Conservation (phyloP, 1,140 invertebrate species). For the Mycetomoellerius zeteki region DNA sequence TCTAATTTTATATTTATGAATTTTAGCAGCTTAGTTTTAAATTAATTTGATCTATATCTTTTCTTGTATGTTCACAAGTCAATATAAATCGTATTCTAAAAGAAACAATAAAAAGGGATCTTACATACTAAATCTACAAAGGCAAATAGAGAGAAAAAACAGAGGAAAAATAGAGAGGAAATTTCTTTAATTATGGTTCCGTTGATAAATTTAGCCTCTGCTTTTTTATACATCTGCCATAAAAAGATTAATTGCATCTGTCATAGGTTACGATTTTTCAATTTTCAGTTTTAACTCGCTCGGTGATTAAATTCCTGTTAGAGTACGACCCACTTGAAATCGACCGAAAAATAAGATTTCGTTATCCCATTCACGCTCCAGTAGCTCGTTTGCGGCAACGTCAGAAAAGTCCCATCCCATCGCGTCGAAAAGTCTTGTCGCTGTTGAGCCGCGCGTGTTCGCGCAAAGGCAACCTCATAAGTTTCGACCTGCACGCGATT, state of each 20-base stretch:
- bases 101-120: neutral
- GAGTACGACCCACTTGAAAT: conserved; percentile 46
- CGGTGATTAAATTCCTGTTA: conserved; percentile 49
- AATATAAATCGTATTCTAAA: neutral
- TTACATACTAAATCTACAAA: neutral
- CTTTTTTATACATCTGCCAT: neutral
- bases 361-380: conserved; percentile 47
- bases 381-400: conserved; percentile 25
- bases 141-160: neutral
- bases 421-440: neutral
- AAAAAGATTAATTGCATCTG: conserved; percentile 31
- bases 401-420: conserved; percentile 21
- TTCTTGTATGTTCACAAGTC: neutral
- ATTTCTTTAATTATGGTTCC: neutral
- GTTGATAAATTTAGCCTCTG: neutral
- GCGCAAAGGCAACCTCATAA: conserved; percentile 68
- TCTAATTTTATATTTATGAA: neutral
- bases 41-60: neutral
- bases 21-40: neutral
- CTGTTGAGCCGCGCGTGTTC: neutral
- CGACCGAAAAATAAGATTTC: conserved; percentile 63
- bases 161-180: neutral
- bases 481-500: conserved; percentile 64
- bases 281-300: conserved; percentile 29
- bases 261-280: conserved; percentile 18